Conservation (phyloP, 2,888 invertebrate species). For the Apoderus coryli region DNA sequence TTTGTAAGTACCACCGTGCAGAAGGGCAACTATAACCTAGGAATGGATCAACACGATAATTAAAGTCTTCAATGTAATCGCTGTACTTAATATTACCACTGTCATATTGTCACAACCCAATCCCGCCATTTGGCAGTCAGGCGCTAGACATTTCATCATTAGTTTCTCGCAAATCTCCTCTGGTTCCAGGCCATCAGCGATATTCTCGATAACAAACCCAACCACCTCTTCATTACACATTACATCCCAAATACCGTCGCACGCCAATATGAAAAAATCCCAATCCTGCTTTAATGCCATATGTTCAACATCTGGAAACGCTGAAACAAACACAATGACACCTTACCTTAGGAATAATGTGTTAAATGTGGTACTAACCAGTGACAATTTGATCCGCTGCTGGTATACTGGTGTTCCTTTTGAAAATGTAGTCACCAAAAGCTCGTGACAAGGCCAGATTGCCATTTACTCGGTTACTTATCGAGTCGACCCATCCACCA, state of each 20-base stretch:
- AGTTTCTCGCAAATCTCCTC: slow-evolving; percentile 92
- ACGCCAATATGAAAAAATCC: slow-evolving; percentile 94
- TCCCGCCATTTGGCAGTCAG: slow-evolving; percentile 93
- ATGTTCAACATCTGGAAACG: slow-evolving; percentile 82
- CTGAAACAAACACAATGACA: too few species aligned
- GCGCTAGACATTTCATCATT: slow-evolving; percentile 89
- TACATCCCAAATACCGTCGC: slow-evolving; percentile 99
- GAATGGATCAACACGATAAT: slow-evolving; percentile 1
- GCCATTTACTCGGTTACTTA: slow-evolving; percentile 95
- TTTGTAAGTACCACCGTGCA: slow-evolving; percentile 40
- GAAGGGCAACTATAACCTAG: slow-evolving; percentile 53
- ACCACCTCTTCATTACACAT: slow-evolving; percentile 89
- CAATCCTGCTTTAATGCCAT: slow-evolving; percentile 73
- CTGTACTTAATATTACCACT: slow-evolving; percentile 50
- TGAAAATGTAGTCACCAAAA: slow-evolving; percentile 93
- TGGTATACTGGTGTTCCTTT: slow-evolving; percentile 70
- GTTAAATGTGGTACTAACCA: slow-evolving; percentile 40
- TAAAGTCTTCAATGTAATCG: neutral
- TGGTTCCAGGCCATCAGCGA: slow-evolving; percentile 73
- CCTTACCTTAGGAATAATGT: too few species aligned
- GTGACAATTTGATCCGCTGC: slow-evolving; percentile 95
- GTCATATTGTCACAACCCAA: slow-evolving; percentile 99
- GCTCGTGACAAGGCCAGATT: slow-evolving; percentile 92
- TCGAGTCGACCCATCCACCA: slow-evolving; percentile 95
- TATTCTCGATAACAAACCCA: slow-evolving; percentile 71